A percentile compares a stretch with the other conserved stretches of the same genome.
These are phyloP conservation scores for Homarus gammarus DNA, from an alignment of 2,888 invertebrate genomes.

Conservation along the genomic window DNA sequence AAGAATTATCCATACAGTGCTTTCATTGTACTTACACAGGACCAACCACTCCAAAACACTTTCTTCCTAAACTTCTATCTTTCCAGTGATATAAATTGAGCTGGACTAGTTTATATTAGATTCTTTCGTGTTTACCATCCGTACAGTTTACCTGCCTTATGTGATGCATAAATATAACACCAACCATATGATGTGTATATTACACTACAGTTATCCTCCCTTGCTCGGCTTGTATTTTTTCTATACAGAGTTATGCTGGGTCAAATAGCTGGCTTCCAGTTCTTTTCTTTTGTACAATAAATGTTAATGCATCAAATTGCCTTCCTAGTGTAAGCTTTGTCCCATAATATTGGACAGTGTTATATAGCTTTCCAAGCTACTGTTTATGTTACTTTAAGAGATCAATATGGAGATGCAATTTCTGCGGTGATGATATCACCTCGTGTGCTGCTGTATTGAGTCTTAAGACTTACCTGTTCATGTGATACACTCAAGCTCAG, in stretches of 20 bases:
- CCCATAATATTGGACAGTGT: conserved; percentile 36
- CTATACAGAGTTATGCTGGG: background rate
- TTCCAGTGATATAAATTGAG: background rate
- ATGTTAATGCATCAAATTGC: conserved; percentile 52
- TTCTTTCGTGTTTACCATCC: background rate
- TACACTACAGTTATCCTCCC: background rate
- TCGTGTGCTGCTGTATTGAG: conserved; percentile 29
- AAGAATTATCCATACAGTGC: background rate
- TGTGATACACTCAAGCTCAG: conserved; percentile 32
- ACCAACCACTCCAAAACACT: background rate
- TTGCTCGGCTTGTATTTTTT: background rate
- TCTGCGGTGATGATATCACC: conserved; percentile 25
- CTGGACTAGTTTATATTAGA: background rate
- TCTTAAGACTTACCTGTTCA: conserved; percentile 42
- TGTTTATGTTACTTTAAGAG: conserved; percentile 16
- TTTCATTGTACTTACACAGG: background rate
- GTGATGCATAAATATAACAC: background rate
- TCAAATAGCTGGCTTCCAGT: conserved; percentile 25
- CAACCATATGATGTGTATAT: background rate
- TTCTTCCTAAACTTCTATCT: background rate
- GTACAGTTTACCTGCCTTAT: conserved; percentile 1
- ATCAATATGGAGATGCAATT: background rate
- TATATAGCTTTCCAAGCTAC: conserved; percentile 37
- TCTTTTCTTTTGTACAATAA: conserved; percentile 40
- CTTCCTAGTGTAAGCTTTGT: conserved; percentile 55